A percentile compares a stretch with the other conserved stretches of the same genome.
Conservation (phyloP, 92 coral and sea anemone genomes). For the Heliopora coerulea region DNA sequence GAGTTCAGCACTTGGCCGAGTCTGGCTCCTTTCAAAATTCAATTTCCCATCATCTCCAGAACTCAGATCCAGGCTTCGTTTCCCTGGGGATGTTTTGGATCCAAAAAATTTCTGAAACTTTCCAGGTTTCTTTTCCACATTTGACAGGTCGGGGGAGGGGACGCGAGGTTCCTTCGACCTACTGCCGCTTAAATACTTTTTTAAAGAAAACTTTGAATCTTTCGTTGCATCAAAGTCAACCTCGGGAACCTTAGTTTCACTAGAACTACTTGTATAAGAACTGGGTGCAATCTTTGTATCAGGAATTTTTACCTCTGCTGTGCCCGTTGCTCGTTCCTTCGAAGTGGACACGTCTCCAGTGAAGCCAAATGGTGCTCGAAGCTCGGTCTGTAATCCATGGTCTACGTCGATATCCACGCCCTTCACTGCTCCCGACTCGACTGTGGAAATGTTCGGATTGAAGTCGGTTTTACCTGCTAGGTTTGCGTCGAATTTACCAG, state of each 20-base stretch:
- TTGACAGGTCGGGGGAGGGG: constrained; percentile 10
- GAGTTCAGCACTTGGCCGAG: background rate
- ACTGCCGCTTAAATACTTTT: constrained; percentile 40
- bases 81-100: background rate
- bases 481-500: constrained; percentile 5
- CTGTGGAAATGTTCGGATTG: background rate
- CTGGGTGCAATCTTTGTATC: constrained; percentile 19
- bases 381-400: background rate
- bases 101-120: constrained; percentile 18
- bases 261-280: constrained; percentile 16
- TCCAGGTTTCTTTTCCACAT: constrained; percentile 11
- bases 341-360: constrained; percentile 21
- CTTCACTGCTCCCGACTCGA: background rate
- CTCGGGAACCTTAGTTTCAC: constrained; percentile 12
- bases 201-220: constrained; percentile 40
- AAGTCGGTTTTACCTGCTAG: constrained; percentile 16
- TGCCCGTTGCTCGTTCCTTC: constrained; percentile 7
- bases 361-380: constrained; percentile 8
- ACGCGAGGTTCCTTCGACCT: constrained; percentile 16
- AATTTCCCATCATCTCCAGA: background rate
- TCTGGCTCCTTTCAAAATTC: constrained; percentile 2
- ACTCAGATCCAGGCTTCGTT: too few species aligned
- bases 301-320: constrained; percentile 40
- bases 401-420: background rate
- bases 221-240: constrained; percentile 27